Base-by-base conservation (phyloP, 1,140 invertebrate genomes). In the Drosophila santomea region DNA sequence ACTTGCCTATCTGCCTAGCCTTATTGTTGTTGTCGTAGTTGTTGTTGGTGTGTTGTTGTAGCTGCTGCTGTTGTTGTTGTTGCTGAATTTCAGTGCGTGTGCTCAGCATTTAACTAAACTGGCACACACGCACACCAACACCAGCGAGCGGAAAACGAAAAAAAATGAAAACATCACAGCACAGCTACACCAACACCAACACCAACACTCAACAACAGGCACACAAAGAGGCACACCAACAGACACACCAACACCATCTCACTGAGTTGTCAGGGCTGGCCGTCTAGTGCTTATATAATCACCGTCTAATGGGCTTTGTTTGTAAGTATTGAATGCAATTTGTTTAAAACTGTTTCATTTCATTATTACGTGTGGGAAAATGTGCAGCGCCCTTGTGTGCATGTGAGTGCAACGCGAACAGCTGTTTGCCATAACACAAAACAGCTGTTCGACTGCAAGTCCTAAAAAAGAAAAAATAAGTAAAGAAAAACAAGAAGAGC, bases 71-170 rank as follows among this genome's bases (percentile, higher is more conserved):
- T 45, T 66, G 23, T 23, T 58, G 47, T 47, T 63, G 55, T 51
- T 41, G 52, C 43, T 36, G 58, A 68, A 56, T 62, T 73, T 74
- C 52, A 55, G 80, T 88, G 83, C 83, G 84, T 88, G 76, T 82
- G 83, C 66, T 81, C 78, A 86, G 74, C 83, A 82, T 86, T 86
- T 82, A 79, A 77, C 69, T 82, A 86, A 86, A 88, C 83, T 86
- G 67, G 83, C 79, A 88, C 83, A 86, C 75, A 77, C 63, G 74
- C 73, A 77, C 55, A 61, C 45, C 73, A 63, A 59, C 57, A 67
- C 58, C 59, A 59, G 38, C 15, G 59, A 61, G 36, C 32, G 15
- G 54, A 66, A 48, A 47, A 44, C 41, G 15, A 58, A 66, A 48
- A 58, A 47, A 51, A 41, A 52, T 61, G 39, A 47, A 64, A 43